phyloP scores from a whole-genome alignment of 2,113 vertebrate species.

The Aptenodytes patagonicus region DNA sequence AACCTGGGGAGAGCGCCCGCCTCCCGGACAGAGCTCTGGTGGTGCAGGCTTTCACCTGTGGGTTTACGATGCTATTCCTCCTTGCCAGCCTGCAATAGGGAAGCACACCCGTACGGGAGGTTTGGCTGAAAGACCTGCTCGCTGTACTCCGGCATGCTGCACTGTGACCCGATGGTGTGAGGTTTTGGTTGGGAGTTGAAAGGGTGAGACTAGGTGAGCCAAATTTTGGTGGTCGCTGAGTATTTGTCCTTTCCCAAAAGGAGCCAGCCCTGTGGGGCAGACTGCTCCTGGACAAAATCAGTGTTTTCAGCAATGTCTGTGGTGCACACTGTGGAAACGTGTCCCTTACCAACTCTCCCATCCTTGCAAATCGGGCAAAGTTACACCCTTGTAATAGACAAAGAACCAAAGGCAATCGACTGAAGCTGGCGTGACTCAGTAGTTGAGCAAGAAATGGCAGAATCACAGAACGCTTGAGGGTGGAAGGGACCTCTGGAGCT shows the following conservation, averaged over 20 bases:
- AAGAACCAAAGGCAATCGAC: background rate
- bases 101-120: rapidly evolving
- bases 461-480: background rate
- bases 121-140: background rate
- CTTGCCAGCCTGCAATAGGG: background rate
- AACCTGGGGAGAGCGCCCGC: background rate
- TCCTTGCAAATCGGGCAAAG: background rate
- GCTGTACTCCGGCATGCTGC: background rate
- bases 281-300: background rate
- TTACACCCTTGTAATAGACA: background rate
- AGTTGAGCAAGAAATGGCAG: background rate
- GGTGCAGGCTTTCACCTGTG: background rate
- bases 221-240: background rate
- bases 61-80: background rate
- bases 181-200: background rate
- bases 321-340: background rate
- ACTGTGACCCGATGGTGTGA: rapidly evolving
- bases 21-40: background rate
- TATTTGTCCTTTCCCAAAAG: background rate
- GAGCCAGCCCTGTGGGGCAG: background rate
- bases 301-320: background rate
- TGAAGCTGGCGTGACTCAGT: background rate
- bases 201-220: background rate
- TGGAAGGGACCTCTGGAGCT: background rate
- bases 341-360: background rate